These are phyloP conservation scores for Galeruca laticollis DNA, from an alignment of 2,888 invertebrate genomes.

Conservation along the genomic window DNA sequence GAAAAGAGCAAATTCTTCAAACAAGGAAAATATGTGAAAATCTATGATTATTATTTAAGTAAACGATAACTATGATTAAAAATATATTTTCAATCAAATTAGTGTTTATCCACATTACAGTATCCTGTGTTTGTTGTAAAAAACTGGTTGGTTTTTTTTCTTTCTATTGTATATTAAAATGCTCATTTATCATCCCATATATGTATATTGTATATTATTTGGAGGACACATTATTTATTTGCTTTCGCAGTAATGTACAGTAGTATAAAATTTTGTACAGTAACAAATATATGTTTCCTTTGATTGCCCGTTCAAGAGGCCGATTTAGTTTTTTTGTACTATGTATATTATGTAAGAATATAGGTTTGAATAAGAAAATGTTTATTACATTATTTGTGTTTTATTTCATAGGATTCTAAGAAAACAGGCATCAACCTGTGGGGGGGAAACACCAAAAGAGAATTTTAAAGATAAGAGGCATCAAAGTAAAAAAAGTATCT, in stretches of 20 bases:
- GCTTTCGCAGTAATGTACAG: slow-evolving; percentile 67
- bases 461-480: too few species aligned
- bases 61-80: background rate
- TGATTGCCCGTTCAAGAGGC: slow-evolving; percentile 56
- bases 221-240: slow-evolving; percentile 66
- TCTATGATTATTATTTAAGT: too few species aligned
- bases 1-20: slow-evolving; percentile 18
- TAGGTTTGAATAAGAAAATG: slow-evolving; percentile 76
- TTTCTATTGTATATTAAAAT: slow-evolving; percentile 57
- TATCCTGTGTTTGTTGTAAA: background rate
- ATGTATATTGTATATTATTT: slow-evolving; percentile 62
- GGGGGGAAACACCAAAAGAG: too few species aligned
- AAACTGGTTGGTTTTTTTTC: slow-evolving; percentile 43
- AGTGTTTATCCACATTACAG: background rate
- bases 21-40: background rate
- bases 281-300: slow-evolving; percentile 62
- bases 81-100: background rate
- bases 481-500: too few species aligned
- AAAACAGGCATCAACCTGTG: too few species aligned
- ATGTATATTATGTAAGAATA: slow-evolving; percentile 88
- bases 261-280: slow-evolving; percentile 67
- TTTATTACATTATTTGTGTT: slow-evolving; percentile 60
- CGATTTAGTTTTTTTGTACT: slow-evolving; percentile 81
- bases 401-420: too few species aligned
- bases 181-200: slow-evolving; percentile 58